A percentile compares a stretch with the other conserved stretches of the same genome.
phyloP scores from a whole-genome alignment of 2,113 vertebrate genomes.

The Tragelaphus buxtoni region DNA sequence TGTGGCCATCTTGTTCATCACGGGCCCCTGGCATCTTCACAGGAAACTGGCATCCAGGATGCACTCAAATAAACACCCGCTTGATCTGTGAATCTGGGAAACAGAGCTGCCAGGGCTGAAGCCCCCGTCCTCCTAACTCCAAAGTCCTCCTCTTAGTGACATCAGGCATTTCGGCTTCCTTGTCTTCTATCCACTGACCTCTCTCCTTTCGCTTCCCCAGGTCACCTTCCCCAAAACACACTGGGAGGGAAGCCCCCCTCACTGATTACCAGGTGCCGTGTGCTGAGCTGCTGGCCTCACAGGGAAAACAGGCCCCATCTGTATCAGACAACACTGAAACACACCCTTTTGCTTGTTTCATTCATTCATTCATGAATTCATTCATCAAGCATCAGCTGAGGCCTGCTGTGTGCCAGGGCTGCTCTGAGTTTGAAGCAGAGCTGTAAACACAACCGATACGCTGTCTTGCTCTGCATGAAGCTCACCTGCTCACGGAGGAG shows the following conservation, averaged over 20 bases:
- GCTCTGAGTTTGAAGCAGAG: not conserved
- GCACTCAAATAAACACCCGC: not conserved
- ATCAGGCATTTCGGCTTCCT: not conserved
- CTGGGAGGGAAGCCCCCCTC: fast-evolving
- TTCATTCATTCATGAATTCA: not conserved
- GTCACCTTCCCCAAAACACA: not conserved
- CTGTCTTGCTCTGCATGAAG: fast-evolving
- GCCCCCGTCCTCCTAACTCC: fast-evolving
- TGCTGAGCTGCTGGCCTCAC: fast-evolving
- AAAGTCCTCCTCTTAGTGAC: not conserved
- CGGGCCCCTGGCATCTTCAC: not conserved
- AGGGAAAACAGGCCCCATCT: too few species aligned
- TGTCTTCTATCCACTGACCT: fast-evolving
- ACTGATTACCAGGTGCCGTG: fast-evolving
- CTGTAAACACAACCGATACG: fast-evolving
- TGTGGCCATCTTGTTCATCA: fast-evolving
- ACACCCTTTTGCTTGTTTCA: fast-evolving
- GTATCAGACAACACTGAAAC: fast-evolving
- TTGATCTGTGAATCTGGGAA: fast-evolving
- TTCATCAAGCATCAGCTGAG: fast-evolving
- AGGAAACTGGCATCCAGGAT: fast-evolving
- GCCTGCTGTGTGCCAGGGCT: fast-evolving
- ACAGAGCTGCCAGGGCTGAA: fast-evolving
- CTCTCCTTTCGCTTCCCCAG: fast-evolving
- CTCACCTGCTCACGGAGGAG: fast-evolving